Evolutionary conservation across 2,797 vertebrate species (phyloP), one percentile per base, ranked within the genome.

Genomic region (Pseudochaenichthys georgianus): DNA sequence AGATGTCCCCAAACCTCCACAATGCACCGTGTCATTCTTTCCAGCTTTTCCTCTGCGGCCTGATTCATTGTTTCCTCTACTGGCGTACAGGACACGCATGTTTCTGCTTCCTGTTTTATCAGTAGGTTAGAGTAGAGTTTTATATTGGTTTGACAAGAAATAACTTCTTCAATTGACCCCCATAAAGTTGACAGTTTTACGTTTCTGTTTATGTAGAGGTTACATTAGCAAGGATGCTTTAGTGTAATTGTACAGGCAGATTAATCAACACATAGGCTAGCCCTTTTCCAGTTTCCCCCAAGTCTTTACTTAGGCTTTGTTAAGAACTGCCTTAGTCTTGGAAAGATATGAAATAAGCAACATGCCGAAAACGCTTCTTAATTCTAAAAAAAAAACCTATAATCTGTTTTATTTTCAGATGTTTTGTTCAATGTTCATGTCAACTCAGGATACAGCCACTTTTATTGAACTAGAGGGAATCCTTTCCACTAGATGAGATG

Each of bases 1-100:
- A 41, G 64, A 83, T 81, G 72, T 81, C 70, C 59, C 59, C 45
- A 60, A 75, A 70, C 47, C 69, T 77, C 72, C 58, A 70, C 73
- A 65, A 74, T 75, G 73, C 70, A 69, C 71, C 34, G 42, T 71
- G 70, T 78, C 73, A 70, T 38, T 38, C 70, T 42, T 74, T 54
- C 54, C 64, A 43, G 67, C 57, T 9, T 69, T 61, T 68, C 60
- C 23, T 61, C 57, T 19, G 28, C 64, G 47, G 62, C 70, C 64
- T 47, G 9, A 54, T 31, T 31, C 53, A 47, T 41, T 38, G 46
- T 67, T 52, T 69, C 17, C 41, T 59, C 19, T 64, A 3, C 17
- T 31, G n/a, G 19, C 23, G 28, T 8, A 42, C 21, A 71, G 34
- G 43, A 51, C 38, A 1, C 4, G 28, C 28, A 41, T 52, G 23